Conservation (phyloP, 1,140 invertebrate genomes). For the Pemphigus obesinymphae region DNA sequence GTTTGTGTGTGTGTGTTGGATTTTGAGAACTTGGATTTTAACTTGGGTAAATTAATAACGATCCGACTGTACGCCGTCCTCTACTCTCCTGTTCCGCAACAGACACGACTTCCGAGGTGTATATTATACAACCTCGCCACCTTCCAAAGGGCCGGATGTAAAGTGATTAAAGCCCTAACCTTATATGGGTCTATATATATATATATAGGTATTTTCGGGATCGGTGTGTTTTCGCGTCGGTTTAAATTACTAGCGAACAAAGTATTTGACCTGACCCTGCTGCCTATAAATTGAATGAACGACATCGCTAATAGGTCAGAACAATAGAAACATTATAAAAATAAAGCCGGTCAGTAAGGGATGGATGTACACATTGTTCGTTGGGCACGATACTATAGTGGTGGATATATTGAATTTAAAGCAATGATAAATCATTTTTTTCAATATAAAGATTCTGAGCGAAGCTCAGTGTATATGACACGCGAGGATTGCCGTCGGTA, state of each 20-base stretch:
- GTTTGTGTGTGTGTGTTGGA: background rate
- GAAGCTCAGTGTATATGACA: no score
- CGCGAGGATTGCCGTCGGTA: no score
- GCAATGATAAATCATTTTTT: no score
- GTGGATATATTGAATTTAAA: no score
- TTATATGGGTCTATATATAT: no score
- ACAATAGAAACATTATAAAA: background rate
- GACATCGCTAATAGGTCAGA: background rate
- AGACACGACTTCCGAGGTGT: background rate
- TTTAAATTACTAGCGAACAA: slow-evolving; percentile 11
- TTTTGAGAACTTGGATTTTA: slow-evolving; percentile 17
- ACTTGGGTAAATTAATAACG: slow-evolving; percentile 35
- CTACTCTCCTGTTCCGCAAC: background rate
- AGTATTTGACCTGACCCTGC: background rate
- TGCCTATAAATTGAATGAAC: background rate
- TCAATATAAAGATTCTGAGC: no score
- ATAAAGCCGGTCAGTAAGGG: background rate
- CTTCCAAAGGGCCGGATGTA: slow-evolving; percentile 10
- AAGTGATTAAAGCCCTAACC: slow-evolving; percentile 7
- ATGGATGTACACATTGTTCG: no score
- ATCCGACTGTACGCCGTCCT: background rate
- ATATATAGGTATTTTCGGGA: background rate
- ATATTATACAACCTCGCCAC: background rate
- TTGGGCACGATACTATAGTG: no score
- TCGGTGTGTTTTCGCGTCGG: background rate